Percentiles rank a stretch among this genome's conserved stretches.
Evolutionary conservation across 2,888 invertebrate genomes (phyloP).

Genomic region (Nebria brevicollis): DNA sequence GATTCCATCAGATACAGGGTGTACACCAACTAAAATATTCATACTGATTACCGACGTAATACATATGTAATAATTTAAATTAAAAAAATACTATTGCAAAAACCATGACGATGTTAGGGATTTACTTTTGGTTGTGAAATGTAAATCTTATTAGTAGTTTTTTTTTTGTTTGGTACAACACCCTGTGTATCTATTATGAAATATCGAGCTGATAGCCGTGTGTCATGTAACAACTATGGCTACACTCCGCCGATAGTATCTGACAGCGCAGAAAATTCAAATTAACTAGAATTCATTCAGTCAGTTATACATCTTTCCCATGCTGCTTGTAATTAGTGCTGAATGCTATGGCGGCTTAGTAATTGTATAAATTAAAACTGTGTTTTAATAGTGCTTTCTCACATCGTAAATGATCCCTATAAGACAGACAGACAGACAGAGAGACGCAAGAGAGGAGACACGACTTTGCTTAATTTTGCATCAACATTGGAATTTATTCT

Average conservation of each 20-base stretch:
- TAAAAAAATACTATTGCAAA: too few relatives aligned
- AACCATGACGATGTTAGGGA: too few relatives aligned
- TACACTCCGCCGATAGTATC: constrained; percentile 7
- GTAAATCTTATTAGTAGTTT: background rate
- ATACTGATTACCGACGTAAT: too few relatives aligned
- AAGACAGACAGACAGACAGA: constrained; percentile 2
- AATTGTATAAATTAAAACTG: constrained; percentile 29
- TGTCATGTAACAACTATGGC: background rate
- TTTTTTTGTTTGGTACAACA: background rate
- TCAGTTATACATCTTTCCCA: constrained; percentile 24
- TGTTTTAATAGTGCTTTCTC: constrained; percentile 25
- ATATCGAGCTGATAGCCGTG: constrained; percentile 3
- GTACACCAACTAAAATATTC: background rate
- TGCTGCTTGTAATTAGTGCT: constrained; percentile 26
- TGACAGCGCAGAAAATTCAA: constrained; percentile 18
- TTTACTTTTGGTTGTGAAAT: background rate
- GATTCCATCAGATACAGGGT: background rate
- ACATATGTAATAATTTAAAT: too few relatives aligned
- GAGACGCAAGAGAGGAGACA: background rate
- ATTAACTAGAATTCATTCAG: constrained; percentile 26
- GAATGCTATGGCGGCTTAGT: constrained; percentile 14
- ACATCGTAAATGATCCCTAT: constrained; percentile 8
- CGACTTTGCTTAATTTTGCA: background rate
- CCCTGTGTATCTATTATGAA: background rate
- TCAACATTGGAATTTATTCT: background rate